Evolutionary conservation across 2,888 invertebrate genomes (phyloP), one percentile per base, ranked within the genome.

Genomic region (Scelioninae gen. 1): DNA sequence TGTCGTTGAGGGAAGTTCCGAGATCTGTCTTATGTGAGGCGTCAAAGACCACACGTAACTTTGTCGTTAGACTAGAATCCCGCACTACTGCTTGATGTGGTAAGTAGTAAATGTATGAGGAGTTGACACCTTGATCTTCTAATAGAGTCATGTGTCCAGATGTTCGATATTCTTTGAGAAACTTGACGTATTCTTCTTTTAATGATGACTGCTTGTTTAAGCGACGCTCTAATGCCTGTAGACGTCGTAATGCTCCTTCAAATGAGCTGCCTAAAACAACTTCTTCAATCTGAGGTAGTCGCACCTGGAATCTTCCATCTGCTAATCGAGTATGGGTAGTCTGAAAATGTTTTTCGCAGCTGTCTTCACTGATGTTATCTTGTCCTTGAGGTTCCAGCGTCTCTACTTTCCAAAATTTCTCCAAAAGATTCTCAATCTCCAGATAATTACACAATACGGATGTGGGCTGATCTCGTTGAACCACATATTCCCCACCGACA

Each of bases 71-170:
- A 43, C 43, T 43, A 1, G 55, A 40, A 0, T 51, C 8, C 31
- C 56, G 81, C 0, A 82, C n/a, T 2, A 65, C 32, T 9, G 85
- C 58, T 29, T 89, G 89, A 82, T 90, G 88, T 31, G 88, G 88
- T 29, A 51, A 29, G 5, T 51, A 51, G 9, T 29, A 51, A 1
- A 51, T 5, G 13, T 47, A 7, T 5, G 47, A 16, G 0, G 16
- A n/a, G 7, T 16, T 1, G 38, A 16, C 1, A 16, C 5, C 1
- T 16, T 47, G 7, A 16, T 16, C 5, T 1, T 10, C 29, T 11
- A 51, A 6, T 0, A 51, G 29, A 2, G 51, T 29, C 29, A 51
- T 13, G 9, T 51, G 51, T 9, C 9, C 11, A 1, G 8, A 7
- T 29, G 29, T 5, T 9, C 11, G 29, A 11, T 49, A 16, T 10